phyloP scores from a whole-genome alignment of 2,113 vertebrate genomes.

The Ploceus nigricollis region DNA sequence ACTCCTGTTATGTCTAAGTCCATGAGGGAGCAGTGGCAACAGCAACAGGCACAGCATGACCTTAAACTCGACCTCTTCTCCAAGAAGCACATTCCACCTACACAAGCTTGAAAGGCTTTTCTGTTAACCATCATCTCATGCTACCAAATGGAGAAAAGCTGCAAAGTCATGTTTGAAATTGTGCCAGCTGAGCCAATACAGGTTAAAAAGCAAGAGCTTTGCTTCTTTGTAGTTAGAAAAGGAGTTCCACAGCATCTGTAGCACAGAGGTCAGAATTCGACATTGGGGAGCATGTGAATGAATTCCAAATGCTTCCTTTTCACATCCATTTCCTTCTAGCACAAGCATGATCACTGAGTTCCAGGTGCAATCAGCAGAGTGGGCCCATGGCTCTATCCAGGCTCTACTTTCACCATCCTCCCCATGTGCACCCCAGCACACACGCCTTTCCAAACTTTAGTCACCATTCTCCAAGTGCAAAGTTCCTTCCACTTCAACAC shows the following conservation, averaged over 20 bases:
- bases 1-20: not conserved
- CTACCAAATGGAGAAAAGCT: not conserved
- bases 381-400: not conserved
- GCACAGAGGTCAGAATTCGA: not conserved
- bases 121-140: not conserved
- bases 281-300: accelerated
- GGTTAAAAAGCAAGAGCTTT: not conserved
- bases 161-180: not conserved
- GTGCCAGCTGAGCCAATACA: not conserved
- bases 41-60: not conserved
- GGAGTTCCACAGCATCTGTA: not conserved
- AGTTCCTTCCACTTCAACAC: not conserved
- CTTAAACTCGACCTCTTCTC: not conserved
- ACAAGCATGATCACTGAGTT: not conserved
- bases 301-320: not conserved
- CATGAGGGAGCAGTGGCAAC: not conserved
- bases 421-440: not conserved
- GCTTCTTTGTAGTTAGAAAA: not conserved
- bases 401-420: not conserved
- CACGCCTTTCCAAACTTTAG: not conserved
- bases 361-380: not conserved
- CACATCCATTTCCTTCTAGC: not conserved
- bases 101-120: not conserved
- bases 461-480: not conserved
- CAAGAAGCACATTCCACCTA: not conserved